These are phyloP conservation scores for Scylla paramamosain DNA, from an alignment of 1,140 invertebrate genomes.

Conservation along the genomic window DNA sequence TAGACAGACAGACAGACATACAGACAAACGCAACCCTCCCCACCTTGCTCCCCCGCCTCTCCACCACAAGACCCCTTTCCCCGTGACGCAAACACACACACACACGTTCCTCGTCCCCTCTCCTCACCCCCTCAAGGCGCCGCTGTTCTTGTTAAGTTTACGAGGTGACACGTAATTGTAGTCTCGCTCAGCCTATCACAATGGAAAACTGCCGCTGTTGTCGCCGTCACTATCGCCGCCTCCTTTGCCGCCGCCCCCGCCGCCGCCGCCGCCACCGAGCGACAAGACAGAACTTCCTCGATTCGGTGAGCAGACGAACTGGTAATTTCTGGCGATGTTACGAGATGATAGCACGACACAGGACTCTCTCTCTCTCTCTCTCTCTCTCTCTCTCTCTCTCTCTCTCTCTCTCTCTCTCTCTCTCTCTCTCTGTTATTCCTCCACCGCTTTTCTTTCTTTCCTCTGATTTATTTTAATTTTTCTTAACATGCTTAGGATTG, in stretches of 20 bases:
- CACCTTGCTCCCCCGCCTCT: too few relatives aligned
- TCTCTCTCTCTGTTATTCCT: background rate
- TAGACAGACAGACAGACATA: too few relatives aligned
- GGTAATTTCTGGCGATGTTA: background rate
- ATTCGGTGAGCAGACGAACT: background rate
- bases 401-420: conserved; percentile 55
- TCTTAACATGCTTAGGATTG: too few relatives aligned
- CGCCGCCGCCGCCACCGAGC: background rate
- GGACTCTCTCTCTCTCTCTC: background rate
- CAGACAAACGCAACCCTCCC: too few relatives aligned
- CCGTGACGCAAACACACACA: too few relatives aligned
- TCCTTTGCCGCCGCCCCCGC: background rate
- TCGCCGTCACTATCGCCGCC: too few relatives aligned
- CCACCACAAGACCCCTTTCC: too few relatives aligned
- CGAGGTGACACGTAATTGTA: background rate
- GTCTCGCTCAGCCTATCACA: background rate
- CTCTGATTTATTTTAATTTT: too few relatives aligned
- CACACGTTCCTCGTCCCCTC: background rate
- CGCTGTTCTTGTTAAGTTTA: background rate
- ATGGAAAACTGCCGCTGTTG: background rate
- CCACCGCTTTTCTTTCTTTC: too few relatives aligned
- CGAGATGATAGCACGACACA: conserved; percentile 1
- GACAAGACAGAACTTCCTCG: background rate
- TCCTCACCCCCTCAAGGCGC: too few relatives aligned
- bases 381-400: conserved; percentile 42